These are phyloP conservation scores for Beroe ovata DNA, from an alignment of 37 sponge, comb jelly and placozoan genomes.

Conservation along the genomic window DNA sequence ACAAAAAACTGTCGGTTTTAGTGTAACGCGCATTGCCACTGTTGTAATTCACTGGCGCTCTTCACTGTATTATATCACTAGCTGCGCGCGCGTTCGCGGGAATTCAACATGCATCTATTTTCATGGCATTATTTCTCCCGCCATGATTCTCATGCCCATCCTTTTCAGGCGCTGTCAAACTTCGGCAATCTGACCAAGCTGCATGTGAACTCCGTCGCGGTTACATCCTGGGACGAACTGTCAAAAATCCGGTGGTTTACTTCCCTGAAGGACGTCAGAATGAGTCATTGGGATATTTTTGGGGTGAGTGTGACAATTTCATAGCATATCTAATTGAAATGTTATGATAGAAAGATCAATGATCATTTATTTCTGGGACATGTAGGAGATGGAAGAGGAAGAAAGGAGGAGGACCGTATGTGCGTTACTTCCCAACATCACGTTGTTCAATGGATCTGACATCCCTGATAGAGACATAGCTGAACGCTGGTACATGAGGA, in stretches of 20 bases:
- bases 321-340: too few relatives aligned
- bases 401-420: constrained; percentile 50
- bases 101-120: too few relatives aligned
- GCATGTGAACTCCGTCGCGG: constrained; percentile 1
- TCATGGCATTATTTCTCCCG: too few relatives aligned
- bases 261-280: constrained; percentile 9
- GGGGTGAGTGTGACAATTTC: too few relatives aligned
- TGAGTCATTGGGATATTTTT: not conserved
- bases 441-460: not conserved
- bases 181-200: constrained; percentile 34
- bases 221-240: constrained; percentile 25
- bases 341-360: too few relatives aligned
- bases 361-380: too few relatives aligned
- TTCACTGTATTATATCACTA: too few relatives aligned
- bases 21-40: too few relatives aligned
- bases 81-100: too few relatives aligned
- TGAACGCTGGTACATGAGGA: constrained; percentile 50
- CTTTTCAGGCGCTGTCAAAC: not conserved
- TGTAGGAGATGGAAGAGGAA: constrained; percentile 42
- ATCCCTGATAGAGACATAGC: constrained; percentile 19
- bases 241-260: constrained; percentile 50
- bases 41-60: too few relatives aligned
- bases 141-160: too few relatives aligned
- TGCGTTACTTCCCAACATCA: constrained; percentile 3
- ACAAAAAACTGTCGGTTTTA: too few relatives aligned